These are phyloP conservation scores for Anseranas semipalmata DNA, from an alignment of 2,113 vertebrate species.

Conservation along the genomic window DNA sequence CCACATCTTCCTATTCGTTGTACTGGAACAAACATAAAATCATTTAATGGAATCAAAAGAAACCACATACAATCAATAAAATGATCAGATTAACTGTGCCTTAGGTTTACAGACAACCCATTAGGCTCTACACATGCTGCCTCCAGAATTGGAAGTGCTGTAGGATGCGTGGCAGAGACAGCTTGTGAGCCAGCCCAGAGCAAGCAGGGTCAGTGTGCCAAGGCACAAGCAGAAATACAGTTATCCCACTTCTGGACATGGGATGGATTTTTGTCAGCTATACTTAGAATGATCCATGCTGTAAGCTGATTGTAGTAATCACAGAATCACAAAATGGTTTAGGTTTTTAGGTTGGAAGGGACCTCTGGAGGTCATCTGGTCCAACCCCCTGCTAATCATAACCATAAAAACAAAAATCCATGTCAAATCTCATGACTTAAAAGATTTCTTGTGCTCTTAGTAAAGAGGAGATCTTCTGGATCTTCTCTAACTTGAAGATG, in stretches of 20 bases:
- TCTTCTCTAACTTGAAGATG: background rate
- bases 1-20: constrained; percentile 85
- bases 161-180: background rate
- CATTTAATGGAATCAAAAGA: constrained; percentile 48
- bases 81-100: background rate
- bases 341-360: too few relatives aligned
- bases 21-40: constrained; percentile 71
- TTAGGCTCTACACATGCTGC: background rate
- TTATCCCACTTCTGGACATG: background rate
- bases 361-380: too few relatives aligned
- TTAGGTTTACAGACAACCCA: background rate
- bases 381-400: too few relatives aligned
- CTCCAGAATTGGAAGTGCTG: background rate
- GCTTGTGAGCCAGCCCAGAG: background rate
- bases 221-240: background rate
- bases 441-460: background rate
- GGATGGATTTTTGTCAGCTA: background rate
- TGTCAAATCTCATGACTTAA: background rate
- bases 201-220: background rate
- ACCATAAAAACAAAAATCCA: background rate
- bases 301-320: background rate
- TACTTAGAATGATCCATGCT: background rate
- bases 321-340: too few relatives aligned
- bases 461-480: background rate
- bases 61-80: constrained; percentile 7